Conservation (phyloP, 1,140 invertebrate species). For the Zophobas atratus region DNA sequence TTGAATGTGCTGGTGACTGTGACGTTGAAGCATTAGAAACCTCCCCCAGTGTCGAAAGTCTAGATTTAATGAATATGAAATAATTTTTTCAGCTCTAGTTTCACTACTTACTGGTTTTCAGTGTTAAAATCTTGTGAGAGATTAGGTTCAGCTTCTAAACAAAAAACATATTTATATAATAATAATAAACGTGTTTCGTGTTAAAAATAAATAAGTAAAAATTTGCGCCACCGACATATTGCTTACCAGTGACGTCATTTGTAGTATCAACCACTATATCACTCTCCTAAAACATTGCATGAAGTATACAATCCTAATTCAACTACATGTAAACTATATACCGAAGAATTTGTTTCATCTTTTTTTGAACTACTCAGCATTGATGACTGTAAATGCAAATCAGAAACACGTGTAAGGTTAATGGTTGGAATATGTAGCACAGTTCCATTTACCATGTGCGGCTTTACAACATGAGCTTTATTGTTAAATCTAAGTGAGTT, state of each 20-base stretch:
- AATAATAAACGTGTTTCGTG: no score
- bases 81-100: neutral
- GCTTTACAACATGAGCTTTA: slow-evolving; percentile 20
- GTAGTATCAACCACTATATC: no score
- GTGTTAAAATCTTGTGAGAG: no score
- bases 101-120: neutral
- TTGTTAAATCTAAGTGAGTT: neutral
- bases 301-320: no score
- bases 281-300: neutral
- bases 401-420: slow-evolving; percentile 3
- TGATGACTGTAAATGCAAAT: neutral
- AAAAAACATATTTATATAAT: no score
- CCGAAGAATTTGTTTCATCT: slow-evolving; percentile 7
- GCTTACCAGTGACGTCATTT: no score
- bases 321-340: no score
- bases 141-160: no score
- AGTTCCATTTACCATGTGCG: slow-evolving; percentile 31
- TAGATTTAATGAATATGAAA: neutral
- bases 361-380: neutral
- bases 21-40: slow-evolving; percentile 8
- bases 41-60: slow-evolving; percentile 2
- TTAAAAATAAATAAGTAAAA: no score
- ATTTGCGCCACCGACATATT: no score
- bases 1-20: slow-evolving; percentile 20
- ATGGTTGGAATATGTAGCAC: slow-evolving; percentile 19